Base-by-base conservation (phyloP, 2,888 invertebrate species). In the Mellilla xanthometata region DNA sequence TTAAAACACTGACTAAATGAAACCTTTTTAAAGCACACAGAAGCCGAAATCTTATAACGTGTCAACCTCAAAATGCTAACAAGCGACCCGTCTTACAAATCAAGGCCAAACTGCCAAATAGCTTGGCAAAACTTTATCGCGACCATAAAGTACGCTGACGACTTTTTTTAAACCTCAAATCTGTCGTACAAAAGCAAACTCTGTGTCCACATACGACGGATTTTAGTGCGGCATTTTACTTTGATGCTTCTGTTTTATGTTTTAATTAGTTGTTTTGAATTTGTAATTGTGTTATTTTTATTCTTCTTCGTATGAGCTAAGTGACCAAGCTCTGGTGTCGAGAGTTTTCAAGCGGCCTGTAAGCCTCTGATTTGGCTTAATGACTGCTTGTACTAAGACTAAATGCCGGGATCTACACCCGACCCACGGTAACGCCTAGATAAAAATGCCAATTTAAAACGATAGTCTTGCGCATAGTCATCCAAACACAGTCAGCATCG, bases 141-240 rank as follows among this genome's bases (percentile, higher is more conserved):
- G 60, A 69, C 62, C 64, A 68, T 75, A 73, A 74, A 72, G 45
- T 50, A 52, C 23, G 29, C 28, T 39, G 47, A 35, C 41, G 63
- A 66, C 63, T 50, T 71, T 68, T n/a, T 66, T 67, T 59, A 61
- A 61, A 47, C 54, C 65, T 62, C 65, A 63, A 66, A 71, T 71
- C 61, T 62, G 54, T 53, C 54, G 45, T 31, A 47, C 46, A 55
- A 58, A 60, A 61, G 62, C 67, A 61, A 57, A 54, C 58, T 34
- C 28, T 11, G 3, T n/a, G n/a, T n/a, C n/a, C n/a, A n/a, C n/a
- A n/a, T n/a, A n/a, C n/a, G n/a, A 19, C 31, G 28, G 23, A n/a
- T n/a, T 27, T 33, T 27, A 34, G 31, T 32, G 29, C 22, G 28
- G 26, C 23, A 19, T 13, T 39, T 39, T 13, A 12, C 39, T 39